Conservation (phyloP, 1,140 invertebrate genomes). For the Harlomillsia oculata region DNA sequence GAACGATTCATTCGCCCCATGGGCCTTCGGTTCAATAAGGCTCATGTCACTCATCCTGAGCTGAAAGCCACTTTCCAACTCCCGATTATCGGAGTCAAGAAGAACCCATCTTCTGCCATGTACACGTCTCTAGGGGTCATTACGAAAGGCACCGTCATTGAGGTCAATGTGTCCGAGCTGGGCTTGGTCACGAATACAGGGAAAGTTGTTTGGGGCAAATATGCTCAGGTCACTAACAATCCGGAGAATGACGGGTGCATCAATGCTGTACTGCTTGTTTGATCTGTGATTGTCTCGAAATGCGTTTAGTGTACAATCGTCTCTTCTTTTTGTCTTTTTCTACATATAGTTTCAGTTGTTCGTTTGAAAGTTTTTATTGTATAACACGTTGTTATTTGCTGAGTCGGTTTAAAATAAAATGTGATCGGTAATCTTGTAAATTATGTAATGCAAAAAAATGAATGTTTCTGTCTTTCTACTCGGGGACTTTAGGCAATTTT, state of each 20-base stretch:
- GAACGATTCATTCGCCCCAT: constrained; percentile 98
- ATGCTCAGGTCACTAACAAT: constrained; percentile 98
- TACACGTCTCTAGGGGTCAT: constrained; percentile 96
- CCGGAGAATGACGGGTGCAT: constrained; percentile 99
- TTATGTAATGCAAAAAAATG: no score
- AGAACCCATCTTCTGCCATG: constrained; percentile 95
- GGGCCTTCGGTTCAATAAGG: constrained; percentile 91
- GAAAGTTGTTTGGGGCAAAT: constrained; percentile 99
- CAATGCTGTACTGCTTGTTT: constrained; percentile 95
- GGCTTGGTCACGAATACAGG: constrained; percentile 97
- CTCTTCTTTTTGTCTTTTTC: no score
- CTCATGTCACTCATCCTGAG: constrained; percentile 98
- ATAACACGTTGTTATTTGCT: no score
- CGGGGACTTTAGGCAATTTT: no score
- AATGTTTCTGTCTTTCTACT: no score
- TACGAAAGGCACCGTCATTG: constrained; percentile 94
- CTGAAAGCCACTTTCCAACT: constrained; percentile 97
- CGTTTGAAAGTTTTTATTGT: no score
- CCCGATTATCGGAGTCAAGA: constrained; percentile 98
- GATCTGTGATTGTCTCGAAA: no score
- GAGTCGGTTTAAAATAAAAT: no score
- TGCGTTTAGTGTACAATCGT: no score
- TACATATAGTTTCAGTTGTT: no score
- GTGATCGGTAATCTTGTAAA: no score
- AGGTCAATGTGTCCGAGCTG: constrained; percentile 97